phyloP scores from a whole-genome alignment of 2,888 invertebrate species.

The Scotopteryx bipunctaria region DNA sequence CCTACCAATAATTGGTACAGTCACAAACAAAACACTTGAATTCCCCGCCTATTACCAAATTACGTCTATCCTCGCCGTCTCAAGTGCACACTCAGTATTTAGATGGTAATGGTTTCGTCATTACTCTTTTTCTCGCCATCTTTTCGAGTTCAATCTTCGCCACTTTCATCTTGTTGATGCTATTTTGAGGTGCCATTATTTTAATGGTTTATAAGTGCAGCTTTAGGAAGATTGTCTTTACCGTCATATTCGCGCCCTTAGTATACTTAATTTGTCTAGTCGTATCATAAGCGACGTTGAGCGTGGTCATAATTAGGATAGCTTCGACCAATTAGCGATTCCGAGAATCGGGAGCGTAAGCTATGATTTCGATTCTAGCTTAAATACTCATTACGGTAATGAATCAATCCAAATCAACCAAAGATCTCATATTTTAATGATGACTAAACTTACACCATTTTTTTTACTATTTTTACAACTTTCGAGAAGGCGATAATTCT shows the following conservation, averaged over 20 bases:
- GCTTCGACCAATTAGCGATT: too few relatives aligned
- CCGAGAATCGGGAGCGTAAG: too few relatives aligned
- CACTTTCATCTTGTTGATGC: constrained; percentile 22
- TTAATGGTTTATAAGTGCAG: constrained; percentile 14
- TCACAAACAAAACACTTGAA: not conserved
- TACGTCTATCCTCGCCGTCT: constrained; percentile 17
- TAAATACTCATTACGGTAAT: too few relatives aligned
- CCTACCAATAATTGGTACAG: not conserved
- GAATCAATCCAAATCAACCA: too few relatives aligned
- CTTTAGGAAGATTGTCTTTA: not conserved
- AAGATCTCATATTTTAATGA: too few relatives aligned
- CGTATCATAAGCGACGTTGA: too few relatives aligned
- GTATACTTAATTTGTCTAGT: too few relatives aligned
- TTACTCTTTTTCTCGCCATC: constrained; percentile 34
- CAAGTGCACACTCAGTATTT: constrained; percentile 15
- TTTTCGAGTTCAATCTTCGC: constrained; percentile 27
- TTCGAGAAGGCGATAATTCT: too few relatives aligned
- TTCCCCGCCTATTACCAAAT: constrained; percentile 7
- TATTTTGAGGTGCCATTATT: constrained; percentile 23
- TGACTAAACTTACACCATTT: too few relatives aligned
- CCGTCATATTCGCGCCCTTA: not conserved
- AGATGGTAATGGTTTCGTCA: constrained; percentile 34
- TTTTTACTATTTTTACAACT: too few relatives aligned
- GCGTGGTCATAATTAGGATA: too few relatives aligned
- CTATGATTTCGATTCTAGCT: too few relatives aligned